Conservation (phyloP, 1,140 invertebrate species). For the Schlechtendalia chinensis region DNA sequence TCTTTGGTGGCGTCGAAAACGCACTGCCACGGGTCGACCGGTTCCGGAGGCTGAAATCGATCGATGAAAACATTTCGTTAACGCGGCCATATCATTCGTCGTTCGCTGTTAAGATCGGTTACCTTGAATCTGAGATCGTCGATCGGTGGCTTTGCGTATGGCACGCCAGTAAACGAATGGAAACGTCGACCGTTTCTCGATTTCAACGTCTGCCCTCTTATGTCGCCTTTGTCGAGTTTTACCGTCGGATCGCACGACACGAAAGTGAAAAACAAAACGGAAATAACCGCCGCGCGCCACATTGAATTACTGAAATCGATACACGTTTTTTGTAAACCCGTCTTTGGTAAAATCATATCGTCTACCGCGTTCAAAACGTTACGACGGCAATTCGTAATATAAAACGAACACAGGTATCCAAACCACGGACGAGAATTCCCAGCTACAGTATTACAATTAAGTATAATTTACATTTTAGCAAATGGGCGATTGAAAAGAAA, state of each 20-base stretch:
- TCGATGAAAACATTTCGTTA: neutral
- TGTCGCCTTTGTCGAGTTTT: conserved; percentile 28
- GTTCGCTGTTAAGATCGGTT: too few species aligned
- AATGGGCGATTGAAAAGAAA: too few species aligned
- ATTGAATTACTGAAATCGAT: neutral
- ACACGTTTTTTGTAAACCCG: too few species aligned
- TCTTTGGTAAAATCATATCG: too few species aligned
- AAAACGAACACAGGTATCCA: too few species aligned
- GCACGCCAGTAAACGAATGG: conserved; percentile 58
- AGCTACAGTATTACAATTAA: too few species aligned
- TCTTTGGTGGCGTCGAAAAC: conserved; percentile 46
- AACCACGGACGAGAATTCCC: too few species aligned
- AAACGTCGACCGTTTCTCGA: conserved; percentile 52
- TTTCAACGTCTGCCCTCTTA: conserved; percentile 46
- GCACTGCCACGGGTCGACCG: conserved; percentile 35
- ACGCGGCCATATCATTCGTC: neutral
- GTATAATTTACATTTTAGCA: too few species aligned
- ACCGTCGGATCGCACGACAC: conserved; percentile 13
- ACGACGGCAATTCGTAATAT: too few species aligned
- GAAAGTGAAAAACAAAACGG: neutral
- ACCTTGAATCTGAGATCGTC: conserved; percentile 56
- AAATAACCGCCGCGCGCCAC: neutral
- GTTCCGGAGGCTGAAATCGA: conserved; percentile 45
- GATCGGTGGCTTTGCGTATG: conserved; percentile 58
- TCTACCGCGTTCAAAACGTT: too few species aligned